Base-by-base conservation (phyloP, 1,140 invertebrate species). In the Ceratosolen fusciceps region DNA sequence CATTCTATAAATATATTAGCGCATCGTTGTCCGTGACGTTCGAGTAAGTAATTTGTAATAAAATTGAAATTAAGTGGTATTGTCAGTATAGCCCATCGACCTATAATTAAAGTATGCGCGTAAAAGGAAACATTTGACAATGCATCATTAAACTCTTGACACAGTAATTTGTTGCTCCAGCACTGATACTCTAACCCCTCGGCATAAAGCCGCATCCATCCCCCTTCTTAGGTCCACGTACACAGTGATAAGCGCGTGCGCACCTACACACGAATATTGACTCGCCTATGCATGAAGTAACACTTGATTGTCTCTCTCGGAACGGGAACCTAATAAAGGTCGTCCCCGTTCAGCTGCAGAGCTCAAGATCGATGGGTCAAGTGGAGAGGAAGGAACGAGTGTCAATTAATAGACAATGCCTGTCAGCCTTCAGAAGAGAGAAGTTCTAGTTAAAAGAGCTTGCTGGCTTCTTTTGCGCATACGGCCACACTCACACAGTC, bases 151-250 rank as follows among this genome's bases (percentile, higher is more conserved):
- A 1, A 31, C 31, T 31, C 58, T 31, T 19, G 58, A 31, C 12
- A 31, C 9, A 60, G 29, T 31, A 60, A 31, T 60, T 60, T 60
- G 58, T 60, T 31, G 58, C 29, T 60, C 58, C n/a, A 60, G 26
- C 29, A 60, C 26, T 60, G 12, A 60, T 26, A 29, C 12, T 31
- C 14, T 29, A n/a, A 26, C 24, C 54, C 24, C 54, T 43, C 12
- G 54, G 29, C 19, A 31, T 60, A 0, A 60, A 60, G 58, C 58
- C 58, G 58, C 58, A 60, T 60, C 58, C 29, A 60, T 10, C 29
- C 29, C 58, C 58, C 19, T 26, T 16, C 10, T 29, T 24, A 0
- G 0, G 5, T 4, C 3, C 58, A 31, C 24, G 29, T 29, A 31
- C 26, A 29, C 1, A n/a, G 8, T 9, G 9, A 12, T 12, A 43